These are phyloP conservation scores for Chymomyza fuscimana DNA, from an alignment of 2,888 invertebrate species.

Conservation along the genomic window DNA sequence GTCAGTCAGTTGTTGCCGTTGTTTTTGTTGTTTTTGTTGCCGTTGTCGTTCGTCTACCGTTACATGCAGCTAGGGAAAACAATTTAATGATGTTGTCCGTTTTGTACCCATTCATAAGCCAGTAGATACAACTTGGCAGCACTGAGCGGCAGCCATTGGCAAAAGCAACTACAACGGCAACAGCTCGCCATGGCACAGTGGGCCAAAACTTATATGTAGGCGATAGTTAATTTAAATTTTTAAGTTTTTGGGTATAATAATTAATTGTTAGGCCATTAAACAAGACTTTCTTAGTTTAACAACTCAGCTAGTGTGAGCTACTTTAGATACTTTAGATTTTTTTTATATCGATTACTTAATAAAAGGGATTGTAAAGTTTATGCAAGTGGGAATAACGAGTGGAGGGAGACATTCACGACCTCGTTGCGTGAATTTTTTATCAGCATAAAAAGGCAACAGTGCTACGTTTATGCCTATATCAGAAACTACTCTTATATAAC, in stretches of 20 bases:
- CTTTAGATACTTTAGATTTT: too few relatives aligned
- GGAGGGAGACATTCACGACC: too few relatives aligned
- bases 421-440: too few relatives aligned
- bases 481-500: too few relatives aligned
- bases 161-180: not conserved
- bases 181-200: not conserved
- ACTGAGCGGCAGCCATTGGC: not conserved
- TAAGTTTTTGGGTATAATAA: not conserved
- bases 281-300: too few relatives aligned
- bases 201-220: not conserved
- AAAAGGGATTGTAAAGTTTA: too few relatives aligned
- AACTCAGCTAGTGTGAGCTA: too few relatives aligned
- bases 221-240: not conserved
- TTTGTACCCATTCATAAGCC: conserved; percentile 36
- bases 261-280: too few relatives aligned
- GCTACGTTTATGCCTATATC: too few relatives aligned
- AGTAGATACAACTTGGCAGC: not conserved
- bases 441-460: too few relatives aligned
- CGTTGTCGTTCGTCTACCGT: conserved; percentile 29
- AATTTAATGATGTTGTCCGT: conserved; percentile 65
- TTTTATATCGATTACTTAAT: too few relatives aligned
- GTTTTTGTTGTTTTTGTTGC: conserved; percentile 29
- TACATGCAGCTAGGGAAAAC: conserved; percentile 65
- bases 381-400: too few relatives aligned
- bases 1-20: conserved; percentile 15